A percentile compares a stretch with the other conserved stretches of the same genome.
Conservation (phyloP, 2,888 invertebrate genomes). For the Cryptophagus acutangulus region DNA sequence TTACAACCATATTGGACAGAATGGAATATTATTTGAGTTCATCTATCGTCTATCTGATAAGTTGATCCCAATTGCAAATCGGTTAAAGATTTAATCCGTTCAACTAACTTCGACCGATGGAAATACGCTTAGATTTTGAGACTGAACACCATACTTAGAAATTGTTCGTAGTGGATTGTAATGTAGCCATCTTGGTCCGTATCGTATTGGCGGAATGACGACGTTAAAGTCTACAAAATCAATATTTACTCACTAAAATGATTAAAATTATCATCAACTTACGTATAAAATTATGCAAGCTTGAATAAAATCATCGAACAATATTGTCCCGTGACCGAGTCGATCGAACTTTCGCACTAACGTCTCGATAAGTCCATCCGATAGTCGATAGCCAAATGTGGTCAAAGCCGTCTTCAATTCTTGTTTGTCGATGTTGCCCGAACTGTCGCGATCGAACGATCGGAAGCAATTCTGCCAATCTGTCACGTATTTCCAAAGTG, state of each 20-base stretch:
- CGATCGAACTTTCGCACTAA: conserved; percentile 92
- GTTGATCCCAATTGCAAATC: too few relatives aligned
- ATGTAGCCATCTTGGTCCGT: conserved; percentile 93
- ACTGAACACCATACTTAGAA: conserved; percentile 85
- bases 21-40: too few relatives aligned
- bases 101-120: too few relatives aligned
- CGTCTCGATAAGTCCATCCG: conserved; percentile 73
- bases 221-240: conserved; percentile 79
- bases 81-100: too few relatives aligned
- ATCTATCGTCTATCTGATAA: too few relatives aligned
- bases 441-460: conserved; percentile 88
- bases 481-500: conserved; percentile 95
- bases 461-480: conserved; percentile 97
- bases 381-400: conserved; percentile 84
- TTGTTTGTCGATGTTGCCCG: conserved; percentile 84
- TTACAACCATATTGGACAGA: too few relatives aligned
- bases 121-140: conserved; percentile 65
- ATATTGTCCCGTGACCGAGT: conserved; percentile 81
- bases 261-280: too few relatives aligned
- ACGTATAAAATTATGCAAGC: conserved; percentile 91
- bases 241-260: neutral
- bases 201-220: conserved; percentile 82
- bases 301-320: conserved; percentile 98
- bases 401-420: conserved; percentile 89
- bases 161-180: conserved; percentile 92